Base-by-base conservation (phyloP, 2,113 vertebrate species). In the Felis catus region DNA sequence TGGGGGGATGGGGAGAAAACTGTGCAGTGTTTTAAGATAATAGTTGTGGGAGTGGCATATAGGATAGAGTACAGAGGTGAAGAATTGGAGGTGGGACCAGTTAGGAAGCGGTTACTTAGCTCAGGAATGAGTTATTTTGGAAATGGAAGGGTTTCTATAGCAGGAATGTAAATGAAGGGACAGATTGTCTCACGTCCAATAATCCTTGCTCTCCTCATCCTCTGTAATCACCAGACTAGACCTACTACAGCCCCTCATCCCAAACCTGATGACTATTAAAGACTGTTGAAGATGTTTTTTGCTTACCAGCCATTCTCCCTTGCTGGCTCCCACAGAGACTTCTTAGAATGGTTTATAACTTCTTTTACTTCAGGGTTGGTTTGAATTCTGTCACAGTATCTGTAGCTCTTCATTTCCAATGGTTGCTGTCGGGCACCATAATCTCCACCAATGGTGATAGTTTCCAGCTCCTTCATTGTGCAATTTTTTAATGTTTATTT, bases 121-220 rank as follows among this genome's bases (percentile, higher is more conserved):
- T 85, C 21, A 19, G 58, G 14, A 39, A 0, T 78, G 88, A 79
- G 39, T 81, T 89, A n/a, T n/a, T 65, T 74, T 79, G 55, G 53
- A 96, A 83, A 83, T 58, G 74, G 86, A 89, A 89, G 39, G 68
- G 18, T 39, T 78, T 79, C 83, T 93, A 12, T 90, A 61, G 48
- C 41, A 31, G 48, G 9, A 41, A 74, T 80, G 73, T 58, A 93
- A 95, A 81, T 18, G 23, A 91, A 55, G 78, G 70, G 58, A 89
- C 74, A 66, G 48, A 51, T 58, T 88, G 96, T 70, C 97, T 94
- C 39, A 16, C 11, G 19, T 80, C n/a, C 74, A 74, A 0, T 70
- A 73, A 63, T 76, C 68, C n/a, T 94, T 55, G 48, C n/a, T 33
- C 31, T 74, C 27, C n/a, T 41, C 19, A 14, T 39, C 41, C 51